Percentiles rank a stretch among this genome's conserved stretches.
Evolutionary conservation across 2,888 invertebrate genomes (phyloP).

Genomic region (Sepioteuthis lessoniana): DNA sequence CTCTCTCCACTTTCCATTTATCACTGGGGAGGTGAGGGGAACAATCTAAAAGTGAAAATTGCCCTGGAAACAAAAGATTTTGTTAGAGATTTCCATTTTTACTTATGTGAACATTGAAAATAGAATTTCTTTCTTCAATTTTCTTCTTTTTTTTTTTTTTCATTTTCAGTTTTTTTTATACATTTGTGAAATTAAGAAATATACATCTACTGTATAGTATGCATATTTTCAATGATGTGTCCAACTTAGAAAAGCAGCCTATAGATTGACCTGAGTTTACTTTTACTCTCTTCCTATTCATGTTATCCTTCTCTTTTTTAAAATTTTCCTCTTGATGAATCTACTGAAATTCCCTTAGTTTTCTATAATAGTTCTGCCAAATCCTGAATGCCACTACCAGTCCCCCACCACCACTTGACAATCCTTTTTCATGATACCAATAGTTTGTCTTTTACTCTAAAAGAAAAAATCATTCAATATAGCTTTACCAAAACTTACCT

Average conservation of each 20-base stretch:
- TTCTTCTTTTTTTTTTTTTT: not conserved
- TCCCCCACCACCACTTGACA: not conserved
- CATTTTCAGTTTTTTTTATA: too few species aligned
- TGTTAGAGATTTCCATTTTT: not conserved
- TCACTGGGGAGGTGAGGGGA: not conserved
- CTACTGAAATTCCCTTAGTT: not conserved
- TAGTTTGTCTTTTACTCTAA: not conserved
- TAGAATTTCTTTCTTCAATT: not conserved
- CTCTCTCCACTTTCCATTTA: not conserved
- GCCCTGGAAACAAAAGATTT: not conserved
- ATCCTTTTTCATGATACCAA: not conserved
- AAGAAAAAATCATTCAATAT: not conserved
- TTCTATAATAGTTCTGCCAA: too few species aligned
- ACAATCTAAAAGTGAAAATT: not conserved
- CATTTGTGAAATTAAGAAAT: too few species aligned
- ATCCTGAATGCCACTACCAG: too few species aligned
- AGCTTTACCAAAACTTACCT: not conserved
- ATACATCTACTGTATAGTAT: too few species aligned
- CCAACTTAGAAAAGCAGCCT: too few species aligned
- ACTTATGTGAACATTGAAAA: not conserved
- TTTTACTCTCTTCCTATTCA: too few species aligned
- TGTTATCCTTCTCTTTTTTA: too few species aligned
- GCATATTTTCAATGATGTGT: too few species aligned
- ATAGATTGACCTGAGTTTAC: too few species aligned
- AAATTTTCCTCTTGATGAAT: not conserved